Conservation (phyloP, 35 echinoderm and acorn worm species). For the Acanthaster planci region DNA sequence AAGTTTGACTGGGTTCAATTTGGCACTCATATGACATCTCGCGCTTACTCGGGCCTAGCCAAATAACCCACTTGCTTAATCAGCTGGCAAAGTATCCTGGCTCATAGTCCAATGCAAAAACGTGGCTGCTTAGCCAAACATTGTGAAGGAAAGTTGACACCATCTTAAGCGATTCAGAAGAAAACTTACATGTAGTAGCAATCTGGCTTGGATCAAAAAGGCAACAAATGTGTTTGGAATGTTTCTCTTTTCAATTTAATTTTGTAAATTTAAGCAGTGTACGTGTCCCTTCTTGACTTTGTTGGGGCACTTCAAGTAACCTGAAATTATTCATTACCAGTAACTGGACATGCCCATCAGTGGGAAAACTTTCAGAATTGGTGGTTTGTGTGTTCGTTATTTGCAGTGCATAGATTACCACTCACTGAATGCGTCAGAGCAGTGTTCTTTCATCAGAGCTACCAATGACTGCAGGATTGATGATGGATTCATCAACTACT, state of each 20-base stretch:
- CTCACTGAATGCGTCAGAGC: constrained; percentile 13
- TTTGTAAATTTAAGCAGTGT: not conserved
- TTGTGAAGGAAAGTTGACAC: no score
- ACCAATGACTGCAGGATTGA: constrained; percentile 67
- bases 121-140: no score
- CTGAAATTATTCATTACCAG: not conserved
- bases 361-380: no score
- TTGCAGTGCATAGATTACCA: constrained; percentile 75
- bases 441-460: constrained; percentile 77
- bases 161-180: no score
- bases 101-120: no score
- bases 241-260: not conserved
- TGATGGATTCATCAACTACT: constrained; percentile 88
- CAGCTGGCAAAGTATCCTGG: no score
- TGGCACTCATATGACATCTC: no score
- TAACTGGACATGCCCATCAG: no score
- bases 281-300: not conserved
- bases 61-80: no score
- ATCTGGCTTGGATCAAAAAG: not conserved
- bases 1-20: no score
- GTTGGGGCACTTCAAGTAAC: not conserved
- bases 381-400: not conserved
- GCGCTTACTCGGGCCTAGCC: no score
- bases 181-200: no score
- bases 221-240: not conserved